These are phyloP conservation scores for Dermolepida albohirtum DNA, from an alignment of 2,888 invertebrate species.

Conservation along the genomic window DNA sequence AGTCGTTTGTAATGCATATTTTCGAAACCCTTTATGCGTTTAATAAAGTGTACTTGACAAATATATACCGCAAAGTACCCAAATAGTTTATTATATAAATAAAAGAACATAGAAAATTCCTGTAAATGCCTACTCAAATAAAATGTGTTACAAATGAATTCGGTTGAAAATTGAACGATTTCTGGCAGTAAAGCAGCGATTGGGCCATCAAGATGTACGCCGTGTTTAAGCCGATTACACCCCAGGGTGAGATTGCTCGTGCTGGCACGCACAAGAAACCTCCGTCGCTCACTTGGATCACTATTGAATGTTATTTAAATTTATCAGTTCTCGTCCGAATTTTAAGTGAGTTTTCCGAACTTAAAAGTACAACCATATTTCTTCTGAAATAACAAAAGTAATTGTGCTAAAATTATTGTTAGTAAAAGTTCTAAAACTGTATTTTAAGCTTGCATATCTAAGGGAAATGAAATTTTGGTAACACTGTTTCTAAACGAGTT, in stretches of 20 bases:
- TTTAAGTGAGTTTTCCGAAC: slow-evolving; percentile 46
- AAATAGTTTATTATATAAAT: too few relatives aligned
- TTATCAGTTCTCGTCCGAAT: slow-evolving; percentile 52
- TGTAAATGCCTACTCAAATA: slow-evolving; percentile 7
- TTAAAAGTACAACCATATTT: slow-evolving; percentile 30
- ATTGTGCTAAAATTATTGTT: slow-evolving; percentile 27
- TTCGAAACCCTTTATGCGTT: too few relatives aligned
- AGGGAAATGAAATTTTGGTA: not conserved
- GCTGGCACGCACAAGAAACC: slow-evolving; percentile 61
- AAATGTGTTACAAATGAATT: slow-evolving; percentile 58
- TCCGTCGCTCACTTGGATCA: slow-evolving; percentile 55
- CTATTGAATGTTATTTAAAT: slow-evolving; percentile 59
- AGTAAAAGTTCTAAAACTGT: slow-evolving; percentile 15
- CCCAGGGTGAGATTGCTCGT: slow-evolving; percentile 63
- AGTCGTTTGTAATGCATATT: too few relatives aligned
- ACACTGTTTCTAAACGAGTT: too few relatives aligned
- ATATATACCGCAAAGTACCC: too few relatives aligned
- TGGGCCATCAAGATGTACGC: slow-evolving; percentile 65
- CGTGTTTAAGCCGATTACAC: slow-evolving; percentile 65
- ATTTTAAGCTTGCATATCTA: slow-evolving; percentile 5
- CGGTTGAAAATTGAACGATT: slow-evolving; percentile 62
- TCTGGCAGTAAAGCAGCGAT: slow-evolving; percentile 62
- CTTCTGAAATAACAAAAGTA: slow-evolving; percentile 24
- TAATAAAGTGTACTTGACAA: too few relatives aligned
- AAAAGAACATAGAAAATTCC: too few relatives aligned